Percentiles rank a stretch among this genome's conserved stretches.
These are phyloP conservation scores for Bergia sp. DNA, from an alignment of 92 coral and sea anemone species.

Conservation along the genomic window DNA sequence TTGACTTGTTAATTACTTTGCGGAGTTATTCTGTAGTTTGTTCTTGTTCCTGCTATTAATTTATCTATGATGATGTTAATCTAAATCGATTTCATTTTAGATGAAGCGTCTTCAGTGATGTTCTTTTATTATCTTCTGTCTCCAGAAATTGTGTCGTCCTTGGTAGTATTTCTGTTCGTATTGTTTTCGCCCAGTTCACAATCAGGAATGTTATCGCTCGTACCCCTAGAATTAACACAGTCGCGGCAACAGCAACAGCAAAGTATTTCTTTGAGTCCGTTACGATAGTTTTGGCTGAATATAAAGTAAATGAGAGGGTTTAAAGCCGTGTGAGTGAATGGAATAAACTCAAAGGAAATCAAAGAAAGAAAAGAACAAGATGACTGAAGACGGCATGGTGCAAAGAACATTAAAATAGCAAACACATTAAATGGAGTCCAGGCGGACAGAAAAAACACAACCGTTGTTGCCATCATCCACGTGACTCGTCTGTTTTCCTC, in stretches of 20 bases:
- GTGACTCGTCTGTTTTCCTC: slow-evolving; percentile 16
- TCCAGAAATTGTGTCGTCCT: no score
- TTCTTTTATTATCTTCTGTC: no score
- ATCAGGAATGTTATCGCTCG: background rate
- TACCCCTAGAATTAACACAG: background rate
- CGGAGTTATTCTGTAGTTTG: no score
- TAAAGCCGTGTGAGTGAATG: slow-evolving; percentile 16
- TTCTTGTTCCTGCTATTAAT: no score
- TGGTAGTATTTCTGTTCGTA: background rate
- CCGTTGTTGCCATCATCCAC: slow-evolving; percentile 13
- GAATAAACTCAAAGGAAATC: slow-evolving; percentile 22
- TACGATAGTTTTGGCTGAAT: slow-evolving; percentile 12
- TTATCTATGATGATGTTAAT: no score
- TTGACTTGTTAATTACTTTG: no score
- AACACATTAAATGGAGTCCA: slow-evolving; percentile 13
- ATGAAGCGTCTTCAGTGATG: no score
- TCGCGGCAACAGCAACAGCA: background rate
- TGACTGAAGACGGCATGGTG: background rate
- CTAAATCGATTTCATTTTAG: no score
- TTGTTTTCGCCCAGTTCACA: background rate
- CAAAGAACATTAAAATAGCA: background rate
- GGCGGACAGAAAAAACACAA: background rate
- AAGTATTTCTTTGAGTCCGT: background rate
- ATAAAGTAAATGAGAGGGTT: slow-evolving; percentile 11
- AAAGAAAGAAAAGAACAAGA: background rate